Base-by-base conservation (phyloP, 2,888 invertebrate genomes). In the Biston stratarius region DNA sequence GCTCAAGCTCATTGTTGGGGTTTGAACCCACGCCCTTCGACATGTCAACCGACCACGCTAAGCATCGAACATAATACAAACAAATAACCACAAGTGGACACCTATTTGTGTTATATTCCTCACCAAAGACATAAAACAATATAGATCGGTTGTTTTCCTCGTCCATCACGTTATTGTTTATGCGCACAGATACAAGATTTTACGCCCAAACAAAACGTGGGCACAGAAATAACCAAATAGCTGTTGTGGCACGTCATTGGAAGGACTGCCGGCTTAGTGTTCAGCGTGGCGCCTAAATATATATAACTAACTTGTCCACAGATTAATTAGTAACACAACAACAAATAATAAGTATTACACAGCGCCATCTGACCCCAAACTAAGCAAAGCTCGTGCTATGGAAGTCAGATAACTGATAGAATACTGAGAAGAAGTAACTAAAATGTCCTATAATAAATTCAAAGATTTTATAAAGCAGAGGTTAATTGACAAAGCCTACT, bases 201-300 rank as follows among this genome's bases (percentile, higher is more conserved):
- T 71, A 64, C 66, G 61, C 53, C 65, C 70, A 72, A 74, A 74
- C 71, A 70, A 68, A 71, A 71, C 63, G 64, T 49, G 59, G 15
- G 51, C n/a, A 63, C 63, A 33, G 68, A 70, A 70, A 72, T 74
- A 74, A 64, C 51, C 58, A 67, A 68, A 70, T n/a, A n/a, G n/a
- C n/a, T n/a, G n/a, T n/a, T n/a, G n/a, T 15, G 33, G 63, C 44
- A 69, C 73, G 71, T 71, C 71, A 71, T 51, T 33, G 57, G 34
- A 61, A 61, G 47, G 56, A 62, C 64, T 63, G 69, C 67, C 67
- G 63, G 62, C 56, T 57, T 48, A 55, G 61, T 5, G 12, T 49
- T 56, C 15, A 51, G 45, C 0, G 44, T 51, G 49, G 60, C 56
- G 61, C 51, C 48, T 61, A 12, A 49, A 44, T 10, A 55, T 12